phyloP scores from a whole-genome alignment of 2,113 vertebrate genomes.

The Gorsachius goisagi region DNA sequence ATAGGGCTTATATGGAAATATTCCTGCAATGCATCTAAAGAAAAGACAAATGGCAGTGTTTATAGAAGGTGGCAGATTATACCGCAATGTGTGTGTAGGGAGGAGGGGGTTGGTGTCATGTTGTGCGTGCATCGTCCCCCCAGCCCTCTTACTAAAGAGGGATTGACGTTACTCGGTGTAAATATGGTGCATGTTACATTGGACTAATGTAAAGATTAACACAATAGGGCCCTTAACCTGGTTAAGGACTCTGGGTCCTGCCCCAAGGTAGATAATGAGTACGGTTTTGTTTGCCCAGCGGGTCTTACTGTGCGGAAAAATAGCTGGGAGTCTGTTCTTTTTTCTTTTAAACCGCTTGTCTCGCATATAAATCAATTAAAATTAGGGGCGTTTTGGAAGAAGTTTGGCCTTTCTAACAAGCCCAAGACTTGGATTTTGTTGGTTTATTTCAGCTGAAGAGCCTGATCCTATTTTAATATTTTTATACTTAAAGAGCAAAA shows the following conservation, averaged over 20 bases:
- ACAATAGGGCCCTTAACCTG: constrained; percentile 14
- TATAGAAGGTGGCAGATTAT: constrained; percentile 29
- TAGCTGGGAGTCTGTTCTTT: not conserved
- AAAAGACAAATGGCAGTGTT: constrained; percentile 40
- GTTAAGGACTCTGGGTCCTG: constrained; percentile 5
- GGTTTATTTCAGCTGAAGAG: not conserved
- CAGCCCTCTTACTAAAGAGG: not conserved
- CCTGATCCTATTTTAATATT: not conserved
- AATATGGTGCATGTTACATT: not conserved
- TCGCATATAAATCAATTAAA: not conserved
- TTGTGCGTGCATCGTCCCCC: not conserved
- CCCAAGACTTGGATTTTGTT: not conserved
- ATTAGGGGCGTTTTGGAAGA: not conserved
- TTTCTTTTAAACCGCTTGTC: not conserved
- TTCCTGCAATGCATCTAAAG: constrained; percentile 28
- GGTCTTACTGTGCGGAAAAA: not conserved
- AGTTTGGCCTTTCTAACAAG: not conserved
- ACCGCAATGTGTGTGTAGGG: not conserved
- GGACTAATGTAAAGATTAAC: constrained; percentile 22
- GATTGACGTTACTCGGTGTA: constrained; percentile 12
- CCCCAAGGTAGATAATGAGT: constrained; percentile 13
- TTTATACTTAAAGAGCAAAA: not conserved
- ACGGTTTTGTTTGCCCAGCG: not conserved
- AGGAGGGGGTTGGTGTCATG: not conserved
- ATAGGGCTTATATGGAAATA: constrained; percentile 52